phyloP scores from a whole-genome alignment of 1,140 invertebrate genomes.

The Drosophila subpulchrella region DNA sequence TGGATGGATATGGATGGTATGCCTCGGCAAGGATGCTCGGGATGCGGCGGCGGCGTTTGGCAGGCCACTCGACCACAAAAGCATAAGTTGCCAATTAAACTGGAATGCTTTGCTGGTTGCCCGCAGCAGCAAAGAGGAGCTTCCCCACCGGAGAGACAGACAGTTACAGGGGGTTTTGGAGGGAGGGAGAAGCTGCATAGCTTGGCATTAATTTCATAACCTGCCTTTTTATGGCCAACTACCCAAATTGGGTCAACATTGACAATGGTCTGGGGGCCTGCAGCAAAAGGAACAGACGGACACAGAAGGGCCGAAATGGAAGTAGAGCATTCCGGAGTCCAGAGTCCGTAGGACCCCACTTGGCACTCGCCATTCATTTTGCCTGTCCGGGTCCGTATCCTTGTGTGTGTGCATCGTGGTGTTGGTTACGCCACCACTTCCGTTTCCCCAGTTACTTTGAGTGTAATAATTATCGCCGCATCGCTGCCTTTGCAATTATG shows the following conservation, averaged over 20 bases:
- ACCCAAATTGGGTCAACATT: constrained; percentile 81
- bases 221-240: constrained; percentile 78
- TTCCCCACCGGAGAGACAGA: constrained; percentile 6
- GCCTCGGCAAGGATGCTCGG: constrained; percentile 15
- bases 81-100: constrained; percentile 83
- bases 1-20: constrained; percentile 35
- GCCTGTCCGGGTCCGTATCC: not conserved
- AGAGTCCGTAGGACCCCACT: constrained; percentile 53
- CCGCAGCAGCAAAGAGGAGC: constrained; percentile 17
- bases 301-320: not conserved
- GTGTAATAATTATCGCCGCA: constrained; percentile 70
- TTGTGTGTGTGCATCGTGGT: constrained; percentile 23
- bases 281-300: constrained; percentile 1
- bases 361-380: constrained; percentile 55
- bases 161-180: not conserved
- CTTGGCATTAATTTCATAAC: constrained; percentile 78
- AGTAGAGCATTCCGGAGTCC: constrained; percentile 32
- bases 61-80: constrained; percentile 73
- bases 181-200: constrained; percentile 23
- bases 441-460: constrained; percentile 66
- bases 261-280: constrained; percentile 62
- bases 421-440: constrained; percentile 72
- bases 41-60: constrained; percentile 23
- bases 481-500: constrained; percentile 75
- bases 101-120: constrained; percentile 73